Conservation (phyloP, 2,888 invertebrate genomes). For the Bombylius discolor region DNA sequence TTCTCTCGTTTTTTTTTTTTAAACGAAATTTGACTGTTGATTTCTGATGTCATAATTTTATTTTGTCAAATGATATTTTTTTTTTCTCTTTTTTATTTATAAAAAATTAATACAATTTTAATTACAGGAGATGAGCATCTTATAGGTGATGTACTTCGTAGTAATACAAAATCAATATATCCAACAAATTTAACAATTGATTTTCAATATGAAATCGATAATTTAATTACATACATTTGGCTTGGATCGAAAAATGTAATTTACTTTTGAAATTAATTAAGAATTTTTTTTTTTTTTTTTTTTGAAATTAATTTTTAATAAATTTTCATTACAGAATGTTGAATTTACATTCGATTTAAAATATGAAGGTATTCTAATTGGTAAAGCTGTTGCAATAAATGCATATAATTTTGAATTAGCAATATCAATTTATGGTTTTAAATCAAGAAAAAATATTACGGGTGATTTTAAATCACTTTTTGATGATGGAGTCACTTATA, state of each 20-base stretch:
- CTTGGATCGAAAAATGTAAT: constrained; percentile 28
- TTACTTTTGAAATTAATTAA: not conserved
- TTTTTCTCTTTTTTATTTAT: no score
- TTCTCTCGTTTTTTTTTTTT: no score
- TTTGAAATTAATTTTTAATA: not conserved
- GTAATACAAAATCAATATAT: constrained; percentile 17
- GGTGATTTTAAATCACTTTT: constrained; percentile 20
- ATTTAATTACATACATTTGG: constrained; percentile 26
- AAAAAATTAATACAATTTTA: not conserved
- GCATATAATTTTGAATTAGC: constrained; percentile 20
- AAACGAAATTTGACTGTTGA: no score
- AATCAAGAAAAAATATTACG: constrained; percentile 17
- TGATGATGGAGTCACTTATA: constrained; percentile 13
- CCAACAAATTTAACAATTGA: constrained; percentile 21
- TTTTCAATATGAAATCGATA: constrained; percentile 24
- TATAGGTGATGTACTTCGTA: constrained; percentile 25
- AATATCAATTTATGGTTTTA: constrained; percentile 26
- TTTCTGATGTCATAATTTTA: no score
- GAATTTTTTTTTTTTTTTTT: no score
- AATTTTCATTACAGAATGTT: constrained; percentile 22
- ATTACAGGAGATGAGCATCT: constrained; percentile 23
- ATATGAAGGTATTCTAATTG: constrained; percentile 12
- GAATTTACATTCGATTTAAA: constrained; percentile 19
- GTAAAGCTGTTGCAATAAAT: constrained; percentile 19
- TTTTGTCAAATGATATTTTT: no score